A percentile compares a stretch with the other conserved stretches of the same genome.
Conservation (phyloP, 2,113 vertebrate genomes). For the Peromyscus leucopus region DNA sequence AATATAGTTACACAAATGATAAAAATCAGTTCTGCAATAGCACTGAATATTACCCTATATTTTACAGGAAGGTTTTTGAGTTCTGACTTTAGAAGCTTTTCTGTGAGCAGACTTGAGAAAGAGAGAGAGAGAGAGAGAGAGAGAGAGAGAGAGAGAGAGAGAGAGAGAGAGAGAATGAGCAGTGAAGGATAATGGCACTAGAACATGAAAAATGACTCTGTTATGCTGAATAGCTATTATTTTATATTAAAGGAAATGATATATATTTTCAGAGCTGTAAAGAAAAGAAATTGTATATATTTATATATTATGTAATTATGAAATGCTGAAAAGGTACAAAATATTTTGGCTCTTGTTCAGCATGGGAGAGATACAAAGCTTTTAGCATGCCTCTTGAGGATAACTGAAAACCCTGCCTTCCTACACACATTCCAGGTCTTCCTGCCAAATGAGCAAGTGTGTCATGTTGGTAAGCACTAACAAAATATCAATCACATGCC, state of each 20-base stretch:
- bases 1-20: neutral
- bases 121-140: neutral
- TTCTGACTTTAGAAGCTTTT: neutral
- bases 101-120: neutral
- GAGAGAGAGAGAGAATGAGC: neutral
- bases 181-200: neutral
- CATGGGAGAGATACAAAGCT: constrained; percentile 16
- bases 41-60: neutral
- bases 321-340: constrained; percentile 66
- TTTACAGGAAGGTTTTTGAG: neutral
- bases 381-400: neutral
- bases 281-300: constrained; percentile 7
- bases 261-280: constrained; percentile 25
- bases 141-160: neutral
- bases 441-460: neutral
- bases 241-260: constrained; percentile 57
- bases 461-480: neutral
- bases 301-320: constrained; percentile 56
- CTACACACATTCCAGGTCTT: constrained; percentile 17
- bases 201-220: neutral
- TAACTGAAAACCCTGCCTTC: constrained; percentile 34
- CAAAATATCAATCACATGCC: neutral
- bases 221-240: neutral
- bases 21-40: neutral
- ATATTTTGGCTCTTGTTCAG: constrained; percentile 62